A percentile compares a stretch with the other conserved stretches of the same genome.
These are phyloP conservation scores for Conops quadrifasciatus DNA, from an alignment of 2,888 invertebrate species.

Conservation along the genomic window DNA sequence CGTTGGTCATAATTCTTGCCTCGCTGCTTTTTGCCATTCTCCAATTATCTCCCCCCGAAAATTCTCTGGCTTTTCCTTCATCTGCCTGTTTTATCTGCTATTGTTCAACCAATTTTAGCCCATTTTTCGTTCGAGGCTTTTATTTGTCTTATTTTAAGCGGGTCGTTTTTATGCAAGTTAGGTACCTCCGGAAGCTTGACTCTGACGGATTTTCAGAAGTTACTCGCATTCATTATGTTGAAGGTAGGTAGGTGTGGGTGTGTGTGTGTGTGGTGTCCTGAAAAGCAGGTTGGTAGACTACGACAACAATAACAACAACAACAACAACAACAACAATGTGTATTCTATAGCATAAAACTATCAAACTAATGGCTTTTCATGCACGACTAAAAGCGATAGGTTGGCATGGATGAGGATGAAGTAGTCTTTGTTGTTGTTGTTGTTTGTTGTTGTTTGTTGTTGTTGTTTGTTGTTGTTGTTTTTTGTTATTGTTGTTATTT, in stretches of 20 bases:
- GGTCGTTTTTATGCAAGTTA: not conserved
- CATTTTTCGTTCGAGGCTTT: not conserved
- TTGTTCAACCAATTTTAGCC: not conserved
- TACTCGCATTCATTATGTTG: not conserved
- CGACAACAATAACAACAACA: slow-evolving; percentile 4
- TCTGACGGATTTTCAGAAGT: not conserved
- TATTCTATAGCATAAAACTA: not conserved
- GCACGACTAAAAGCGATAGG: slow-evolving; percentile 25
- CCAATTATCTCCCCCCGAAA: no score
- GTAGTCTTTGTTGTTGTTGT: slow-evolving; percentile 1
- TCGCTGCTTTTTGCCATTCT: no score
- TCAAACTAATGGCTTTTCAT: slow-evolving; percentile 30
- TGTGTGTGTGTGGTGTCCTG: no score
- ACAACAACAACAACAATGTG: not conserved
- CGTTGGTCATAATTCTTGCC: no score
- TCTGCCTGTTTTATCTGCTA: not conserved
- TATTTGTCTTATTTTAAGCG: slow-evolving; percentile 3
- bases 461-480: slow-evolving; percentile 22
- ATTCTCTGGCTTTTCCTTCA: not conserved
- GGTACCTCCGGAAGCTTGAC: not conserved
- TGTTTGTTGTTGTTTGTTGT: slow-evolving; percentile 9
- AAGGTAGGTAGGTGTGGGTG: no score
- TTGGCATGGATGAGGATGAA: no score
- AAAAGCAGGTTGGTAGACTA: no score
- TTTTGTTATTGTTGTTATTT: no score